Base-by-base conservation (phyloP, 2,888 invertebrate species). In the Drosophila stalkeri region DNA sequence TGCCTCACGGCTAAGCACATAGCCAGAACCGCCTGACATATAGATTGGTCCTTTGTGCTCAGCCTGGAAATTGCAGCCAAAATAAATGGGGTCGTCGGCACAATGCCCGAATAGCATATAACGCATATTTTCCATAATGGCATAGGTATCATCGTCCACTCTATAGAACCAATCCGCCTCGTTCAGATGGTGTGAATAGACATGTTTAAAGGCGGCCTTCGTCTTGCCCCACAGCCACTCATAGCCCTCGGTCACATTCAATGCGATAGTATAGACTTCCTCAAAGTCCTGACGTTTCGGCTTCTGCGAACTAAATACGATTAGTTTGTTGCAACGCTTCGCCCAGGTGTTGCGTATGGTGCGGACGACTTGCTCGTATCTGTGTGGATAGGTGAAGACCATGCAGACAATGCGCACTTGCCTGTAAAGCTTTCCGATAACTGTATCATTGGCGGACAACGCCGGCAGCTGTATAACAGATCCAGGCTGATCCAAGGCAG, bases 81-180 rank as follows among this genome's bases (percentile, higher is more conserved):
- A 99, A 92, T 97, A 98, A 1, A 98, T 94, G 0, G 98, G 96
- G 3, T 95, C 94, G 0, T 94, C 94, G 1, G 96, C 94, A 84
- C 95, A 94, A 90, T 97, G 95, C 0, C 96, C 94, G 3, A 95
- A 94, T 18, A 99, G 92, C 96, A 99, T 96, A 86, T 96, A 97
- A 12, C 99, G 95, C 23, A 99, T 94, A 93, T 99, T 99, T 93
- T 99, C 99, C 49, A 99, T 95, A 20, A 99, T 95, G 9, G 99
- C 97, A 92, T 98, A 99, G 98, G 99, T 99, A 91, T 99, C 99
- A 93, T 99, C 99, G 90, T 99, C 99, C n/a, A 99, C 99, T 93
- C 99, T 99, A 90, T 99, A 94, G 93, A 99, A 99, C 98, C 98
- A 99, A 92, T 99, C 99, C 0, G 96, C 97, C 61, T 98, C 95